Evolutionary conservation across 2,113 vertebrate species (phyloP), one percentile per base, ranked within the genome.

Genomic region (Sander lucioperca): DNA sequence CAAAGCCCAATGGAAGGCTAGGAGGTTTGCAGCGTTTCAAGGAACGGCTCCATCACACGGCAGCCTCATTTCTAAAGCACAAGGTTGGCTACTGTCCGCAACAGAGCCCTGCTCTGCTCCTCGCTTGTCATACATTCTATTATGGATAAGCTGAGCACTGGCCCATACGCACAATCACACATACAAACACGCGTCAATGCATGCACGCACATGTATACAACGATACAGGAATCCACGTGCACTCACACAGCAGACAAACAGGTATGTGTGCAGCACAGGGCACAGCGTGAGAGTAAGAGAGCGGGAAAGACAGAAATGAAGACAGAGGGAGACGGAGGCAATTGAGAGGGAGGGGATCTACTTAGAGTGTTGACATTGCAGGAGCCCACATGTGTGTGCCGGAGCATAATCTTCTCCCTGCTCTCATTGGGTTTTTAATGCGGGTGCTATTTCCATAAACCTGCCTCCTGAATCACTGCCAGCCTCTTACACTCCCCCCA

Each of bases 361-460:
- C 89, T 91, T 93, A 88, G 87, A 90, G 85, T 93, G 91, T 92
- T 93, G 92, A 93, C 91, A 92, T 85, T 90, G 90, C 89, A 89
- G 77, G 83, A 89, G 87, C 83, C 91, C 84, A 80, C 84, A 83
- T 86, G 88, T 92, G 91, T 90, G 89, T 87, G 89, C 73, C 30
- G 70, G 61, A 89, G 88, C 85, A 89, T 93, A 92, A 93, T 94
- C 91, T 92, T 89, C 73, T 90, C 78, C 66, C 91, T 68, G 84
- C 88, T 91, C 90, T 89, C 84, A 91, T 91, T 93, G 92, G 89
- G 88, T 79, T 90, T 93, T 94, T 93, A 93, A 93, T 93, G 90
- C 67, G 79, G 86, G 71, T 90, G 89, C 88, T 89, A 91, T 93
- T 94, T 93, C 93, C 91, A 92, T 93, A 93, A 94, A 93, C 87